Percentiles rank a stretch among this genome's conserved stretches.
Evolutionary conservation across 2,888 invertebrate genomes (phyloP).

Genomic region (Pycnomerus fuliginosus): DNA sequence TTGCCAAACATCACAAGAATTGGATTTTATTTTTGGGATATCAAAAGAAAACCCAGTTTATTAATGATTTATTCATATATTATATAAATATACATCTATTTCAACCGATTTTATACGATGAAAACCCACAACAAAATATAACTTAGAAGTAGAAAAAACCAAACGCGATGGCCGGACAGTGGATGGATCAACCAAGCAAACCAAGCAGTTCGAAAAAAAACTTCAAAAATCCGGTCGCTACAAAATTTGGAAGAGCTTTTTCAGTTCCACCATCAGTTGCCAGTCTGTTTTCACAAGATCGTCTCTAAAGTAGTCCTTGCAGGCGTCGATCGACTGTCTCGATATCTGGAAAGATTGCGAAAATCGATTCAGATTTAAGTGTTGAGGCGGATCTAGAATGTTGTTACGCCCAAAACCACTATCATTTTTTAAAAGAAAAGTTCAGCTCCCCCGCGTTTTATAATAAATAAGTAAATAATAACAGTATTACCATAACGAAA

Average conservation of each 20-base stretch:
- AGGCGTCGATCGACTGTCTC: slow-evolving; percentile 97
- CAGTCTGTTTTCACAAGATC: slow-evolving; percentile 96
- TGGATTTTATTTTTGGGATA: too few relatives aligned
- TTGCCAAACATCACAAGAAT: too few relatives aligned
- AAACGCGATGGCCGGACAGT: not conserved
- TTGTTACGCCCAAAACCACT: too few relatives aligned
- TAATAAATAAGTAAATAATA: too few relatives aligned
- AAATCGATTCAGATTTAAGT: too few relatives aligned
- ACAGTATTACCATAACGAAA: too few relatives aligned
- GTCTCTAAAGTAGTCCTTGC: slow-evolving; percentile 98
- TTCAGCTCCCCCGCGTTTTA: too few relatives aligned
- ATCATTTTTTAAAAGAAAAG: too few relatives aligned
- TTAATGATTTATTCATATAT: slow-evolving; percentile 1
- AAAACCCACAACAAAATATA: slow-evolving; percentile 18
- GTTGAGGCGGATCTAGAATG: too few relatives aligned
- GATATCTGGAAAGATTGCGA: slow-evolving; percentile 94
- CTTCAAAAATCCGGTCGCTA: slow-evolving; percentile 60
- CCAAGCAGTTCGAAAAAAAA: too few relatives aligned
- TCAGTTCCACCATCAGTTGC: slow-evolving; percentile 97
- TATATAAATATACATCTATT: slow-evolving; percentile 25
- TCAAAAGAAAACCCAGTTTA: slow-evolving; percentile 6
- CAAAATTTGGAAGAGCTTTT: slow-evolving; percentile 94
- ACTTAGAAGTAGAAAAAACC: slow-evolving; percentile 5
- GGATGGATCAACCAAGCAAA: too few relatives aligned
- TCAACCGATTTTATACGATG: slow-evolving; percentile 14